Base-by-base conservation (phyloP, 2,888 invertebrate genomes). In the Panopea generosa region DNA sequence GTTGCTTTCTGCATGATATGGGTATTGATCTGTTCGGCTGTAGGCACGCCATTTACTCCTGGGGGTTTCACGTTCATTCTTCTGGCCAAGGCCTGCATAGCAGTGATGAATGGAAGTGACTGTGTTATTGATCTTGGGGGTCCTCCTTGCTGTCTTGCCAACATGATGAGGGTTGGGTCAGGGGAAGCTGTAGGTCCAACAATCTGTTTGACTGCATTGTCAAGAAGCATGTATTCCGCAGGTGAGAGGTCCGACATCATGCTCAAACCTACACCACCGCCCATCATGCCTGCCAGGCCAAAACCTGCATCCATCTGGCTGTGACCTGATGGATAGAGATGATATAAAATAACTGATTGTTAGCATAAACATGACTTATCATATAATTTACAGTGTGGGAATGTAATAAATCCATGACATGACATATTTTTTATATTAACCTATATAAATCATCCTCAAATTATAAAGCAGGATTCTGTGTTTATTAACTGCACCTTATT, bases 121-220 rank as follows among this genome's bases (percentile, higher is more conserved):
- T 43, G 50, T 16, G 65, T 33, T 6, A 63, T 47, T 33, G 49
- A 65, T 6, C 60, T 47, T 33, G 49, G 61, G 11, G 62, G 43
- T 2, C 77, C 66, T 3, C 72, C 68, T 26, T 77, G 68, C 38
- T 45, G 59, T n/a, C 27, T 47, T n/a, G 65, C 72, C 11, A 77
- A 40, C 4, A 61, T 57, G 40, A 77, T 63, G 56, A 77, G 52
- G 20, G 55, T 59, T n/a, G 77, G 65, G 45, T 57, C 72, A 0
- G 69, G 69, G 2, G 55, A 33, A 4, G 69, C 65, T n/a, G 49
- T 57, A 2, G 77, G 77, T 4, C 77, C 77, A 29, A 77, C 60
- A 43, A 77, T 69, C 16, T 59, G 40, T 33, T 72, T 55, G 2
- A 77, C 77, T n/a, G 61, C 65, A 16, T 47, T 43, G 47, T 69